These are phyloP conservation scores for Macropus fuliginosus DNA, from an alignment of 2,797 vertebrate species.

Conservation along the genomic window DNA sequence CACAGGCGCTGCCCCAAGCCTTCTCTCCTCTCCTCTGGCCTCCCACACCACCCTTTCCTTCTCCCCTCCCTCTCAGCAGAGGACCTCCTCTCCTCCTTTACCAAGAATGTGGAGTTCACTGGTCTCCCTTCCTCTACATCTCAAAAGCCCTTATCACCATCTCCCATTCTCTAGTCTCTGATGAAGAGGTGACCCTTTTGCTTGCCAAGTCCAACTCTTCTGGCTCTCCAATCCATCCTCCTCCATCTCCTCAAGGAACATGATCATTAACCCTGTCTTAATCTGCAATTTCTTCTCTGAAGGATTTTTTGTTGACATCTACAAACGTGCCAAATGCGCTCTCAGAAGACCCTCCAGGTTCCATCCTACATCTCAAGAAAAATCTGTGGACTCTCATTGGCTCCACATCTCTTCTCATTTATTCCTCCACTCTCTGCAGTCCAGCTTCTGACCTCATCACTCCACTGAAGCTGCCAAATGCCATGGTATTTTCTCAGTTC, in stretches of 20 bases:
- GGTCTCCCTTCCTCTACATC: too few species aligned
- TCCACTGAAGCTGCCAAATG: neutral
- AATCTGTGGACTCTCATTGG: neutral
- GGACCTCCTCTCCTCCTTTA: neutral
- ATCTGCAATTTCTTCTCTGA: too few species aligned
- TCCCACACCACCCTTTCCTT: too few species aligned
- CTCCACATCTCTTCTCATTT: fast-evolving
- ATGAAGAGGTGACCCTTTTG: neutral
- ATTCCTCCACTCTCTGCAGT: neutral
- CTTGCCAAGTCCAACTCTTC: too few species aligned
- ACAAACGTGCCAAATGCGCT: neutral
- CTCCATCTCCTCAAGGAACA: fast-evolving
- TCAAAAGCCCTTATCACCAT: too few species aligned
- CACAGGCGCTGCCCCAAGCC: neutral
- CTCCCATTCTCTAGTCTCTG: too few species aligned
- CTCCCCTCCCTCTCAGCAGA: neutral
- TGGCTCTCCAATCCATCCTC: neutral
- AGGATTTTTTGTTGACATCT: too few species aligned
- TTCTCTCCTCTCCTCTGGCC: neutral
- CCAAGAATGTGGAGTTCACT: neutral
- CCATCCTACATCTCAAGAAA: too few species aligned
- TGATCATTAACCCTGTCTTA: too few species aligned
- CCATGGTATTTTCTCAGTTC: neutral
- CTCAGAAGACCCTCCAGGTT: neutral
- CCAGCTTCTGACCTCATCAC: neutral